Base-by-base conservation (phyloP, 2,797 vertebrate genomes). In the Odontamblyopus lacepedii region DNA sequence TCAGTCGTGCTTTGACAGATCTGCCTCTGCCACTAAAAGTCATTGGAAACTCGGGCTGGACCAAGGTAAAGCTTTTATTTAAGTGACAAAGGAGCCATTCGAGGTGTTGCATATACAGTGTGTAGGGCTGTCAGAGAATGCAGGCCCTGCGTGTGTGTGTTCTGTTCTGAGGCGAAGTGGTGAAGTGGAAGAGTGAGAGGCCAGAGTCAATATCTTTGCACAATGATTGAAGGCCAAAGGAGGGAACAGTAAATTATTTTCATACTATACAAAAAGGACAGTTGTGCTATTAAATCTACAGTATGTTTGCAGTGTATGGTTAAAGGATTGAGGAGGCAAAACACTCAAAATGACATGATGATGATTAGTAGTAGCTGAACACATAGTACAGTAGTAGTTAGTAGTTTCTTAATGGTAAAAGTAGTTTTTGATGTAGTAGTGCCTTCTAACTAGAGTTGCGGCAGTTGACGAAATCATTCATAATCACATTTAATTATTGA, bases 1-100 rank as follows among this genome's bases (percentile, higher is more conserved):
- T 59, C 78, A 61, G 60, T 63, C 32, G 35, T 13, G 70, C 29
- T 48, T 76, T 80, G 75, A 83, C 79, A 84, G 56, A 71, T 63
- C 32, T n/a, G 12, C 59, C 72, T 66, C 71, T 63, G 59, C 57
- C 51, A 63, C 63, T 75, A 60, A 78, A 80, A 74, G 68, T 74
- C 57, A 75, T 63, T 77, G 67, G 41, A 77, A 71, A 35, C 32
- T 50, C 29, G 48, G 53, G 61, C 68, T 71, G 30, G 63, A 69
- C 68, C 48, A 16, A 71, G 56, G 68, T 15, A 19, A 67, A 74
- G 15, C 38, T 75, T 74, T 77, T 62, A 63, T 63, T 66, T 50
- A 73, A 51, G 48, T 53, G 50, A 67, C 66, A 69, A 63, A 74
- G 32, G 60, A 67, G 15, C 30, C 59, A 51, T 59, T 67, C 50